Evolutionary conservation across 2,113 vertebrate species (phyloP), one percentile per base, ranked within the genome.

Genomic region (Edolisoma coerulescens): DNA sequence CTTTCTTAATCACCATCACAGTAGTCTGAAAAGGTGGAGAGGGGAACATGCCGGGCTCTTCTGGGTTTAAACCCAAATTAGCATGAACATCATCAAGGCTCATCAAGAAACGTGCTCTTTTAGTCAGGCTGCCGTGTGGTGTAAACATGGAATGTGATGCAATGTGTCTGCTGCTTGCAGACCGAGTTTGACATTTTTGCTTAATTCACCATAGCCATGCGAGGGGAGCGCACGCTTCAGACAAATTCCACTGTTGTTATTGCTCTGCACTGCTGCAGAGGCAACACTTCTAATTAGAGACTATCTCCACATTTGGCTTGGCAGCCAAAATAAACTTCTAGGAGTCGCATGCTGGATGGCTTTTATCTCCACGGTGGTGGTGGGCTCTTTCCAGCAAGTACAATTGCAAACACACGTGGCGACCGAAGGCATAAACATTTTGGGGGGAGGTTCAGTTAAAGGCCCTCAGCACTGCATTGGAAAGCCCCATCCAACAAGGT

Each of bases 241-340:
- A 94, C 26, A 20, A 56, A 90, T 94, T 70, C 83, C 71, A 2
- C 67, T 71, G 61, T 3, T 84, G 88, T 86, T 90, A 49, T 5
- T 92, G 88, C 92, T 91, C 87, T 65, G 95, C 85, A 15, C 79
- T 60, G 64, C 54, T 71, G 75, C 79, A 90, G 76, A 95, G 71
- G 79, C 92, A 94, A 6, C 64, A 39, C 83, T 95, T 64, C 92
- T 75, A 93, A 89, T 90, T 90, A 90, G 89, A 75, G 68, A 81
- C 68, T 78, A 90, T 82, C 88, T 78, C 47, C 80, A 78, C 52
- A 45, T 94, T 95, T 19, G 71, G 68, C 60, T 95, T 88, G 88
- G 93, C 88, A 93, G 93, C 75, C 95, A 96, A 94, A 96, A 86
- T 52, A 71, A 87, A 64, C 77, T 91, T 70, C 35, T 49, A 90